Evolutionary conservation across 1,140 invertebrate species (phyloP).

Genomic region (Conus ventricosus): DNA sequence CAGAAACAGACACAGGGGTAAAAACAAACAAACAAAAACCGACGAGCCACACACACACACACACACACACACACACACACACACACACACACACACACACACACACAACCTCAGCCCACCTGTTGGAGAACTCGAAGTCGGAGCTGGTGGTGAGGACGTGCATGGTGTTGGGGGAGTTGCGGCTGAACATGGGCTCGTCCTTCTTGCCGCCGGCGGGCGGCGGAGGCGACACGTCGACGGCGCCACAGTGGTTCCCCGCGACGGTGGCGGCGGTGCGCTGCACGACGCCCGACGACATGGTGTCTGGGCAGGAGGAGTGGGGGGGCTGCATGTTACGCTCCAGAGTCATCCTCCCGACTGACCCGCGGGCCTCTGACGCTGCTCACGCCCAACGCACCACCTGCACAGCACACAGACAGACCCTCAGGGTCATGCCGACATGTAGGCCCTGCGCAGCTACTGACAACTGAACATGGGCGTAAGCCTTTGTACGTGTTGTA

Average conservation of each 20-base stretch:
- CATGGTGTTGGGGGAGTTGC: conserved; percentile 72
- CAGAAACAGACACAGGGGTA: too few relatives aligned
- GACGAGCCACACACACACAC: too few relatives aligned
- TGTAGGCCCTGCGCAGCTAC: too few relatives aligned
- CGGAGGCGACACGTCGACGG: conserved; percentile 41
- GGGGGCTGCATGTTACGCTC: conserved; percentile 65
- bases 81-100: too few relatives aligned
- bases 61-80: too few relatives aligned
- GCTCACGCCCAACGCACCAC: not conserved
- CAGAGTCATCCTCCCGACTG: conserved; percentile 58
- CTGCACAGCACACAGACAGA: not conserved
- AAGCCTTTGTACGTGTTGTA: too few relatives aligned
- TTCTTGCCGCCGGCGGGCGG: conserved; percentile 43
- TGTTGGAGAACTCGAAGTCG: conserved; percentile 73
- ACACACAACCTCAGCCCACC: conserved; percentile 52
- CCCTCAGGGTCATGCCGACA: too few relatives aligned
- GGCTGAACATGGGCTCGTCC: conserved; percentile 73
- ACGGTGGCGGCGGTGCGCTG: conserved; percentile 38
- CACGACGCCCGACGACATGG: conserved; percentile 50
- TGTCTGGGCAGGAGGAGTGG: conserved; percentile 58
- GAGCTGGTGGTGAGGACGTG: conserved; percentile 72
- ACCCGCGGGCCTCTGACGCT: not conserved
- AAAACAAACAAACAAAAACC: too few relatives aligned
- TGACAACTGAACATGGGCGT: too few relatives aligned
- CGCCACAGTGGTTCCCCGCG: conserved; percentile 36